Evolutionary conservation across 2,888 invertebrate genomes (phyloP), one percentile per base, ranked within the genome.

Genomic region (Cheilosia grossa): DNA sequence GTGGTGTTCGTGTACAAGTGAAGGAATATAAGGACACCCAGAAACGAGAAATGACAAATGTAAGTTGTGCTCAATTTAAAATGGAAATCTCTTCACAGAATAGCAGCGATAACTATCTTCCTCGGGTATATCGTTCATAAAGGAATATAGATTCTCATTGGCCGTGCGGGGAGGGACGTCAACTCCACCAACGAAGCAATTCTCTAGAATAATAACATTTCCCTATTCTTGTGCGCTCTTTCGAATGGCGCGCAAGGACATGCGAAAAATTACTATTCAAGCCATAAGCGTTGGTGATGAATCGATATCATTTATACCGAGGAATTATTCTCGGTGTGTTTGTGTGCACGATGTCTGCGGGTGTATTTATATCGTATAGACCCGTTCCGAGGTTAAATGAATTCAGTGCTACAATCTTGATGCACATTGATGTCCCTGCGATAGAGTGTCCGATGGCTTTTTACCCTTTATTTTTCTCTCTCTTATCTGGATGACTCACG

Each of bases 11-110:
- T 67, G 58, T 73, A 58, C 74, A 59, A 66, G 44, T 27, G 47
- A 47, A 61, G 44, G 51, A 54, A 21, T 51, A 5, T 6, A 10
- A 47, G 24, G 67, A 21, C 51, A 21, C 24, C 21, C 2, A 51
- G 24, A 24, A 51, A 24, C 13, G 37, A 75, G 64, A 80, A 83
- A 83, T 83, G 83, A 83, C 74, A 83, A 83, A 83, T 83, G 81
- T 75, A 77, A 85, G 70, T 81, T 77, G 81, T 85, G 81, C 81
- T 81, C 80, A 85, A 77, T 85, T 85, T 85, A 81, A 85, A 85
- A 85, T 85, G 85, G 85, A 85, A 85, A 85, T 85, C 85, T 85
- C 80, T 81, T 64, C 75, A 63, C 70, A 63, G 81, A 85, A 81
- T 85, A 56, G 67, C 74, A 80, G 61, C 75, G 85, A 85, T 81